Conservation (phyloP, 1,140 invertebrate species). For the Venturia canescens region DNA sequence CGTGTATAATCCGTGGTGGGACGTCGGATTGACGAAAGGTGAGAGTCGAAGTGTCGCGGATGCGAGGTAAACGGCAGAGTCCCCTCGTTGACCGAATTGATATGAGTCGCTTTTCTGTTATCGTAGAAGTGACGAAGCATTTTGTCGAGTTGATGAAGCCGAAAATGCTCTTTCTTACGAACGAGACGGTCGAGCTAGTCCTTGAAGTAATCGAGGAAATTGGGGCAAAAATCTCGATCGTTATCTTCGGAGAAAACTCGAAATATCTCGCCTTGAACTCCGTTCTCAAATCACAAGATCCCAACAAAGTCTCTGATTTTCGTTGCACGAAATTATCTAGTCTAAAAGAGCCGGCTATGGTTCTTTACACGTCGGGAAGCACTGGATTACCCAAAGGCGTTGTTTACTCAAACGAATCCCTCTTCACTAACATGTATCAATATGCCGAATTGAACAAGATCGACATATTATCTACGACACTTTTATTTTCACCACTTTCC, state of each 20-base stretch:
- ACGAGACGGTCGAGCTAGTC: slow-evolving; percentile 51
- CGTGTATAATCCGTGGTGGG: slow-evolving; percentile 56
- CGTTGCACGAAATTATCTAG: too few species aligned
- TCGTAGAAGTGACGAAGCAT: slow-evolving; percentile 59
- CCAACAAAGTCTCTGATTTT: too few species aligned
- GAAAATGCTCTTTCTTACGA: slow-evolving; percentile 68
- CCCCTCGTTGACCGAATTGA: slow-evolving; percentile 17
- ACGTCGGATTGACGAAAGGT: slow-evolving; percentile 53
- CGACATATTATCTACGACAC: too few species aligned
- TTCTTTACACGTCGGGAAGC: too few species aligned
- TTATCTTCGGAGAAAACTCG: slow-evolving; percentile 62
- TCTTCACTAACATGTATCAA: too few species aligned
- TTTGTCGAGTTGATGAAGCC: slow-evolving; percentile 67
- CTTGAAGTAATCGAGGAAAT: slow-evolving; percentile 55
- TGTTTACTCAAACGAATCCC: too few species aligned
- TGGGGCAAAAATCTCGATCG: slow-evolving; percentile 55
- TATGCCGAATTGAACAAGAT: too few species aligned
- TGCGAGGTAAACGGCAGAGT: too few species aligned
- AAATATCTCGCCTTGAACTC: slow-evolving; percentile 55
- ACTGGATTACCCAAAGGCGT: too few species aligned
- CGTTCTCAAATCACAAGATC: slow-evolving; percentile 50
- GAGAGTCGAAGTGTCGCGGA: too few species aligned
- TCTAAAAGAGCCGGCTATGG: too few species aligned
- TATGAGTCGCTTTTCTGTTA: not conserved
- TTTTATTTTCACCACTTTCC: too few species aligned